These are phyloP conservation scores for Perdita meconis DNA, from an alignment of 2,888 invertebrate species.

Conservation along the genomic window DNA sequence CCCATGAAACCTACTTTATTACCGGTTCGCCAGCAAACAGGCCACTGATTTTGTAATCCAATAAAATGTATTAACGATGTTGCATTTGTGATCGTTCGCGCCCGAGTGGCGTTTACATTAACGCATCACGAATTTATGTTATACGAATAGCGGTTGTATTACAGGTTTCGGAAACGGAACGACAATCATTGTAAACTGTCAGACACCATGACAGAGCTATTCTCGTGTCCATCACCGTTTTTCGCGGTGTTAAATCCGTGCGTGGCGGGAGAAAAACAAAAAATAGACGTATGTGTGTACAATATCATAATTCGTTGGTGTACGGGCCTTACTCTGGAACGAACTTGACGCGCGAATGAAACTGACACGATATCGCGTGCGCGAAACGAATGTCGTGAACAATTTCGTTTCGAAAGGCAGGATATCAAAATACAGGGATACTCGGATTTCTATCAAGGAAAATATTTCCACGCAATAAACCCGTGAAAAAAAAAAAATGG, in stretches of 20 bases:
- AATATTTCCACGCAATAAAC: constrained; percentile 19
- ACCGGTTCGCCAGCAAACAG: constrained; percentile 2
- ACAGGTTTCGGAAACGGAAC: constrained; percentile 26
- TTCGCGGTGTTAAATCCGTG: constrained; percentile 26
- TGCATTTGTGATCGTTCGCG: constrained; percentile 15
- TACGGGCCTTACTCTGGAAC: neutral
- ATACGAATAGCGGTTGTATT: constrained; percentile 11
- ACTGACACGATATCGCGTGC: constrained; percentile 40
- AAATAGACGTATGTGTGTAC: too few species aligned
- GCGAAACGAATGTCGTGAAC: constrained; percentile 37
- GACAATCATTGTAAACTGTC: constrained; percentile 34
- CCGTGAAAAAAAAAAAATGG: neutral
- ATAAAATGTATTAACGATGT: constrained; percentile 2
- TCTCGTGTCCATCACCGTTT: constrained; percentile 21
- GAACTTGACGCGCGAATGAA: constrained; percentile 26
- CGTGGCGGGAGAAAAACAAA: neutral
- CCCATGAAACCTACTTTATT: constrained; percentile 21
- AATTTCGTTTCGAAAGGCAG: constrained; percentile 29
- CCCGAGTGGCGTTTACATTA: constrained; percentile 29
- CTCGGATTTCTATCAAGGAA: constrained; percentile 29
- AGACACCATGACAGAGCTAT: constrained; percentile 17
- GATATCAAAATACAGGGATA: constrained; percentile 30
- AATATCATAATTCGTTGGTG: constrained; percentile 11
- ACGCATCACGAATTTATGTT: constrained; percentile 36
- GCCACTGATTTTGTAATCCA: constrained; percentile 14